phyloP scores from a whole-genome alignment of 2,113 vertebrate genomes.

The Tetrao urogallus region DNA sequence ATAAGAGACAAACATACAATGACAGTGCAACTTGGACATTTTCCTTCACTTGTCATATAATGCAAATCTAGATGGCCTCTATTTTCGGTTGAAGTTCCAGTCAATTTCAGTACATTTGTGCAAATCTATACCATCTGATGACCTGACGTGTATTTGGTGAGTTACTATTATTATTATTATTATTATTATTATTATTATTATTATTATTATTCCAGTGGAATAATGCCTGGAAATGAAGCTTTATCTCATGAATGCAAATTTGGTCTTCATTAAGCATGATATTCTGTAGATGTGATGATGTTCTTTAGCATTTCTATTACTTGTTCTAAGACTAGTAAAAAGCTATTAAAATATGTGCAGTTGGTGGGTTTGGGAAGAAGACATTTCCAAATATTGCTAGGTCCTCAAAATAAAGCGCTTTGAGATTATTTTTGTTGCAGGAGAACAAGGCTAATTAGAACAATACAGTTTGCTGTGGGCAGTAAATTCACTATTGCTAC shows the following conservation, averaged over 20 bases:
- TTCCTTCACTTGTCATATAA: background rate
- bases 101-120: background rate
- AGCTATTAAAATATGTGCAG: background rate
- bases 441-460: background rate
- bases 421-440: background rate
- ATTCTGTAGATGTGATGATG: background rate
- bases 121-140: background rate
- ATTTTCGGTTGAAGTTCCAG: background rate
- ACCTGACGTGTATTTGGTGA: background rate
- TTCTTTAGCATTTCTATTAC: background rate
- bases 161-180: background rate
- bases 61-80: background rate
- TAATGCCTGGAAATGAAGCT: background rate
- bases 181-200: too few relatives aligned
- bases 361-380: background rate
- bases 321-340: background rate
- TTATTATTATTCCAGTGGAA: background rate
- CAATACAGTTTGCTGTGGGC: background rate
- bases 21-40: background rate
- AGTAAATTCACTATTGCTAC: background rate
- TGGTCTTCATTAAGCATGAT: background rate
- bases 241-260: background rate
- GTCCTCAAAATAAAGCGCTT: background rate
- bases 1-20: background rate
- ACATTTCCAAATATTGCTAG: background rate